These are phyloP conservation scores for Poecile montanus DNA, from an alignment of 2,797 vertebrate genomes.

Conservation along the genomic window DNA sequence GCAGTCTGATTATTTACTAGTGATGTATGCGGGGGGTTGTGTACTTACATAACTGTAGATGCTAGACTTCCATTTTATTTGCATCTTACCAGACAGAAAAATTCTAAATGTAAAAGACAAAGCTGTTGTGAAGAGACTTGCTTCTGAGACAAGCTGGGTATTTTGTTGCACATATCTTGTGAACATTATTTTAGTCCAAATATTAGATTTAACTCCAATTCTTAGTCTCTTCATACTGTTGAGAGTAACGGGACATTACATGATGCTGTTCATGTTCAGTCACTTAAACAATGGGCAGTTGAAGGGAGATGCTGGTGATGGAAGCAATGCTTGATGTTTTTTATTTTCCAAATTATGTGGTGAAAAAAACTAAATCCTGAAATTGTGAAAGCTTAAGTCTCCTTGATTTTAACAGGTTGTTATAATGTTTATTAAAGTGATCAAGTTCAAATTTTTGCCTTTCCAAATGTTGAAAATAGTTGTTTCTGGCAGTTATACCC, in stretches of 20 bases:
- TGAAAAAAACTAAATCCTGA: background rate
- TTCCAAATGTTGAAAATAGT: background rate
- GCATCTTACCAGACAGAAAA: constrained; percentile 43
- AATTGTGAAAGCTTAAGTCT: constrained; percentile 7
- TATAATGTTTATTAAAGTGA: constrained; percentile 25
- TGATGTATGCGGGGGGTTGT: background rate
- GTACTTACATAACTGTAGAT: constrained; percentile 57
- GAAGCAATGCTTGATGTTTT: background rate
- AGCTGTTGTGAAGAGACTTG: constrained; percentile 27
- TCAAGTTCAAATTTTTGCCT: background rate
- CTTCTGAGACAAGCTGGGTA: constrained; percentile 44
- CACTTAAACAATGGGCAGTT: background rate
- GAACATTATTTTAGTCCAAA: constrained; percentile 15
- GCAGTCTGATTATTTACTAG: constrained; percentile 60
- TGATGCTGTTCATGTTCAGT: background rate
- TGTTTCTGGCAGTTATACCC: background rate
- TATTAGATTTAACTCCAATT: background rate
- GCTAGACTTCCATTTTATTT: constrained; percentile 45
- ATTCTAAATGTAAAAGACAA: constrained; percentile 48
- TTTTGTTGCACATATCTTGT: background rate
- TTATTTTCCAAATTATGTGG: background rate
- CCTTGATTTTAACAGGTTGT: constrained; percentile 28
- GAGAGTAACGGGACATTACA: background rate
- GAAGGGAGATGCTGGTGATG: background rate
- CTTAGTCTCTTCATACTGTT: background rate